Conservation (phyloP, 2,888 invertebrate species). For the Andrena flavipes region DNA sequence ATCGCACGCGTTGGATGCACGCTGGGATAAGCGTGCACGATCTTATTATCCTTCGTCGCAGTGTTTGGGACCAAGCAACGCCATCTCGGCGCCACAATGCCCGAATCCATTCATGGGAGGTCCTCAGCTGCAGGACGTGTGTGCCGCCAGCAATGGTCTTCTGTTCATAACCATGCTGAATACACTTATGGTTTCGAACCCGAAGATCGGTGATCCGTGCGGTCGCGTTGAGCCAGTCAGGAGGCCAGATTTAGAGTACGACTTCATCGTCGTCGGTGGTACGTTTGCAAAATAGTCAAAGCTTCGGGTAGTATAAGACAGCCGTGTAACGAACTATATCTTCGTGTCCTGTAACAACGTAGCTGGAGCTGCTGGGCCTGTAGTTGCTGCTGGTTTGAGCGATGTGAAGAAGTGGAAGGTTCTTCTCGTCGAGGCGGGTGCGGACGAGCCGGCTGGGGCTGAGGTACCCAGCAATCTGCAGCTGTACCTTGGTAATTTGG, state of each 20-base stretch:
- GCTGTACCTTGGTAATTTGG: conserved; percentile 72
- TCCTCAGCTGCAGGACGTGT: conserved; percentile 69
- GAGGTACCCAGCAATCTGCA: conserved; percentile 78
- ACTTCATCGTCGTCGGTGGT: conserved; percentile 89
- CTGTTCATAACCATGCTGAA: conserved; percentile 74
- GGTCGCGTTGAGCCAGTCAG: conserved; percentile 85
- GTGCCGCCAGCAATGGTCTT: conserved; percentile 50
- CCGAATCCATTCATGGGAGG: conserved; percentile 69
- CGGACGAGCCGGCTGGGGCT: conserved; percentile 88
- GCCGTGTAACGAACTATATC: not conserved
- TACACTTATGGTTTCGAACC: conserved; percentile 55
- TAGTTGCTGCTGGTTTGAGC: conserved; percentile 88
- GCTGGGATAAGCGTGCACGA: not conserved
- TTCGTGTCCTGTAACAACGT: not conserved
- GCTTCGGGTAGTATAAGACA: not conserved
- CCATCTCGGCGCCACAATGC: not conserved
- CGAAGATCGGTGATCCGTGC: conserved; percentile 84
- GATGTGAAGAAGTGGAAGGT: conserved; percentile 88
- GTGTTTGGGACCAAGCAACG: not conserved
- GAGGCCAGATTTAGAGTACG: conserved; percentile 85
- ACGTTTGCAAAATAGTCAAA: conserved; percentile 4
- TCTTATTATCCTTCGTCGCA: conserved; percentile 12
- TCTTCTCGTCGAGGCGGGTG: conserved; percentile 89
- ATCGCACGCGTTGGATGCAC: not conserved
- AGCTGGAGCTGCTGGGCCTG: conserved; percentile 88